phyloP scores from a whole-genome alignment of 2,888 invertebrate species.

The Girardia tigrina region DNA sequence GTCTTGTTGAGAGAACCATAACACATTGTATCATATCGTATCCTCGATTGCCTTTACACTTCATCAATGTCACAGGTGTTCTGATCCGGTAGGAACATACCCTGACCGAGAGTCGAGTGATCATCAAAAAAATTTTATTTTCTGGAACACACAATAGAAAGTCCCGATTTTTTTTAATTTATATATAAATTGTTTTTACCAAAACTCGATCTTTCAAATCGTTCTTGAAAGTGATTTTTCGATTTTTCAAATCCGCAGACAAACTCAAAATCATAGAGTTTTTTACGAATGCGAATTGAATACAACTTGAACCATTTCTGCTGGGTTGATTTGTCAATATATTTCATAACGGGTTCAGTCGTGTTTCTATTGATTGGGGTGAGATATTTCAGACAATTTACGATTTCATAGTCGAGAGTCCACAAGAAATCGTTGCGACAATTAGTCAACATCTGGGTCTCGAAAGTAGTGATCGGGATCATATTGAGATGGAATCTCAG shows the following conservation, averaged over 20 bases:
- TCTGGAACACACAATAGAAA: slow-evolving; percentile 35
- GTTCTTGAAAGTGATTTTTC: not conserved
- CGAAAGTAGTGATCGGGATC: slow-evolving; percentile 55
- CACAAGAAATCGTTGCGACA: slow-evolving; percentile 24
- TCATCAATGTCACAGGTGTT: slow-evolving; percentile 29
- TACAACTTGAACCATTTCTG: not conserved
- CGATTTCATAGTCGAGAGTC: slow-evolving; percentile 33
- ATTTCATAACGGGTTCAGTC: slow-evolving; percentile 1
- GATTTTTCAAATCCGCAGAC: slow-evolving; percentile 27
- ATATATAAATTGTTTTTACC: not conserved
- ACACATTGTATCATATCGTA: not conserved
- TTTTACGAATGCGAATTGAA: not conserved
- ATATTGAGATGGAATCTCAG: slow-evolving; percentile 57
- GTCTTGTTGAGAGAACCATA: not conserved
- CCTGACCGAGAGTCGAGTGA: not conserved
- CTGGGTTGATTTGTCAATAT: slow-evolving; percentile 13
- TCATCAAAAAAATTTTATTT: not conserved
- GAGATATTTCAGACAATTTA: slow-evolving; percentile 27
- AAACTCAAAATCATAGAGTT: slow-evolving; percentile 18
- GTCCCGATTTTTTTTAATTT: slow-evolving; percentile 24
- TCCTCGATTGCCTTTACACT: not conserved
- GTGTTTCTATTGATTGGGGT: not conserved
- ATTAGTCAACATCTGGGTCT: not conserved
- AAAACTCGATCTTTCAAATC: slow-evolving; percentile 25
- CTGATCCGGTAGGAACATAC: not conserved